Conservation (phyloP, 2,797 vertebrate species). For the Lepilemur septentrionalis region DNA sequence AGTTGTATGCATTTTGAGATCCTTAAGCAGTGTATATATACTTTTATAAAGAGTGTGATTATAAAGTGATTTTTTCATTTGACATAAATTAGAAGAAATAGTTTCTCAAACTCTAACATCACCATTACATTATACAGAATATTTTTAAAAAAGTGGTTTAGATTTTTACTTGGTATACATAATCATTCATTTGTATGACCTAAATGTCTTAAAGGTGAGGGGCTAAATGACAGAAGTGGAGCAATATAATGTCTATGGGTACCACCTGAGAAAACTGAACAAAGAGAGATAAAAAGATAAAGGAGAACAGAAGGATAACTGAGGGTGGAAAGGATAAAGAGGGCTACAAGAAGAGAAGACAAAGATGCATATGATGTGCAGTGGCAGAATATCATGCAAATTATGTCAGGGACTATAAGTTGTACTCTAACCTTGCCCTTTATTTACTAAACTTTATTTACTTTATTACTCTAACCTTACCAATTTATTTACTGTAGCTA, state of each 20-base stretch:
- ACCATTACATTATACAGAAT: not conserved
- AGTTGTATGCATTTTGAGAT: slow-evolving; percentile 28
- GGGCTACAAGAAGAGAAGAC: not conserved
- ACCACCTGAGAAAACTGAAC: not conserved
- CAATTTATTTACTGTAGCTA: not conserved
- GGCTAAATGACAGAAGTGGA: not conserved
- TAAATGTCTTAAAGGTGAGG: not conserved
- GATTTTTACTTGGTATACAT: not conserved
- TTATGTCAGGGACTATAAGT: not conserved
- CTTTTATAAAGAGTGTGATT: not conserved
- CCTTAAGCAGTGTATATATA: not conserved
- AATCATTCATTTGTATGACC: not conserved
- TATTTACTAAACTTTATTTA: too few species aligned
- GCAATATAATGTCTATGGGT: not conserved
- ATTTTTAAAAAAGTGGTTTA: not conserved
- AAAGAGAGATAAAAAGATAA: not conserved
- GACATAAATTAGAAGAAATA: not conserved
- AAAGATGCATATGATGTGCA: not conserved
- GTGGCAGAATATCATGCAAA: not conserved
- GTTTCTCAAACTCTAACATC: not conserved
- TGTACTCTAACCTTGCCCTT: not conserved
- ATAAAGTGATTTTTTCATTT: not conserved
- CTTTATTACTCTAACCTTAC: not conserved
- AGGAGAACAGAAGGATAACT: not conserved
- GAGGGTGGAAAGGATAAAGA: not conserved